Conservation (phyloP, 2,888 invertebrate species). For the Mimumesa dahlbomi region DNA sequence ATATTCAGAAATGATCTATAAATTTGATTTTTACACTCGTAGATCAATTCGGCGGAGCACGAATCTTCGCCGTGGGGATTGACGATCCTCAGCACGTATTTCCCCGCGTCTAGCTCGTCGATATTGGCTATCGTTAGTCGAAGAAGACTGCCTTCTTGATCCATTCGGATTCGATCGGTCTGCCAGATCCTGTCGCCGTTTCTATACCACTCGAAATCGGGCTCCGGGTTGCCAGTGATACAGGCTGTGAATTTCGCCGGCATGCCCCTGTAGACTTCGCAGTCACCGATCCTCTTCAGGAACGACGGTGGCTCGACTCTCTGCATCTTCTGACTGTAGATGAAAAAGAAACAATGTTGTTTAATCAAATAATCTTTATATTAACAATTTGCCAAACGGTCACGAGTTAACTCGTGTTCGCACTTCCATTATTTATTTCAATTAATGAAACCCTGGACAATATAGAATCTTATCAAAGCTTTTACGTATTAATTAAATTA, state of each 20-base stretch:
- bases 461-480: too few species aligned
- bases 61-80: conserved; percentile 92
- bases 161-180: conserved; percentile 90
- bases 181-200: conserved; percentile 90
- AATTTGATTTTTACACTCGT: conserved; percentile 86
- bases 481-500: too few species aligned
- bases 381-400: background rate
- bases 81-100: conserved; percentile 90
- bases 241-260: conserved; percentile 97
- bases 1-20: too few species aligned
- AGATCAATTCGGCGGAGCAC: conserved; percentile 90
- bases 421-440: too few species aligned
- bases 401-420: too few species aligned
- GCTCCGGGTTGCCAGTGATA: conserved; percentile 92
- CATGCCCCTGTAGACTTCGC: conserved; percentile 93
- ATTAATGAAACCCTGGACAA: too few species aligned
- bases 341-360: background rate
- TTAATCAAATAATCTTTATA: background rate
- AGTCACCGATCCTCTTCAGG: conserved; percentile 93
- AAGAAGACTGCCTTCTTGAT: conserved; percentile 90
- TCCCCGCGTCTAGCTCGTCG: conserved; percentile 90
- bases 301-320: conserved; percentile 92
- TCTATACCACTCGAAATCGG: conserved; percentile 93
- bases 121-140: conserved; percentile 90
- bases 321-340: conserved; percentile 85